Evolutionary conservation across 2,113 vertebrate species (phyloP), one percentile per base, ranked within the genome.

Genomic region (Clarias magur): DNA sequence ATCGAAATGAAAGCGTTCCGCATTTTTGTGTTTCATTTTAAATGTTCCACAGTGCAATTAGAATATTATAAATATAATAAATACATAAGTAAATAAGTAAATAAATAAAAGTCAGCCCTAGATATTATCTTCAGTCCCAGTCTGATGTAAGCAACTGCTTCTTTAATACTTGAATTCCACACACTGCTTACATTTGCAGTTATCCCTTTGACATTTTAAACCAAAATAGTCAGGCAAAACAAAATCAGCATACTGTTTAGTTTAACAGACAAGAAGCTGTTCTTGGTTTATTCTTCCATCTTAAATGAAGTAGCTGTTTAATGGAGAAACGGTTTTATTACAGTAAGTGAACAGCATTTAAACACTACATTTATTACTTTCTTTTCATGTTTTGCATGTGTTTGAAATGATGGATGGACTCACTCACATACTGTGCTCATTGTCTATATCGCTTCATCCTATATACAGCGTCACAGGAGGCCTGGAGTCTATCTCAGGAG

Each of bases 101-200:
- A 48, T 48, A n/a, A 27, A 57, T 27, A 72, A 60, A 19, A 84
- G 11, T 23, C 30, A 63, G 57, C 3, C 23, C 56, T 62, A 42
- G 56, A 42, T 70, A 16, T 84, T 38, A 48, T 85, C 57, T 62
- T 72, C 34, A 62, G 34, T 75, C 13, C 60, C 73, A 84, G 54
- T 59, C 11, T 73, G 70, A 62, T 25, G 17, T 84, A 73, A 5
- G 17, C n/a, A 56, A 21, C 53, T 17, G 56, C 10, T 16, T 76
- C 83, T 63, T 76, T 63, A 63, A 59, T 62, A 25, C 25, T 75
- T 62, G n/a, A 62, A 60, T n/a, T 75, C 15, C 56, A 84, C 21
- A n/a, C 54, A 57, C 23, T 84, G 54, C 11, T 42, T 27, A 42
- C 34, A n/a, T 78, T 78, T 78, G 27, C 2, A 16, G 48, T 56